Evolutionary conservation across 2,888 invertebrate genomes (phyloP), one percentile per base, ranked within the genome.

Genomic region (Hirtodrosophila confusa): DNA sequence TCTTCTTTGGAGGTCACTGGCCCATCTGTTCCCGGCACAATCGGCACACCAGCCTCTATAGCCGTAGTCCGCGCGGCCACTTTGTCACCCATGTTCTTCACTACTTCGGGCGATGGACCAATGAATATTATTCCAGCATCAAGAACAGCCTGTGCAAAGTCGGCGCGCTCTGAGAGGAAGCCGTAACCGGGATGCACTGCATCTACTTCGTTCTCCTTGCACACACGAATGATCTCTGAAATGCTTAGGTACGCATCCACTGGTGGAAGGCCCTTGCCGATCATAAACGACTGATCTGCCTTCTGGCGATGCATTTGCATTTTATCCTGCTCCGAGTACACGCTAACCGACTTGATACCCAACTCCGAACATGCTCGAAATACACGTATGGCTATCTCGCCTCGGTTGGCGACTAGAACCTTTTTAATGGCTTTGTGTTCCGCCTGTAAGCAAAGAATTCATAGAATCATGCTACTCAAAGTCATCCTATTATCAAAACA

Each of bases 51-150:
- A 57, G 98, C 97, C 87, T 94, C 96, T 78, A 98, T 98, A 23
- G 99, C 99, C 4, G 98, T 97, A 91, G 95, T 94, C 89, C 99
- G 94, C 0, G 99, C 99, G 48, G 98, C 98, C 0, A 99, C 98
- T 92, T 99, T 99, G 92, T 99, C 99, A 44, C 99, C 99, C 99
- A 99, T 99, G 91, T 97, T 95, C 76, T 96, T 95, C 6, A 99
- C 98, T 31, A 99, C 98, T 67, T 93, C 93, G 0, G 99, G 97
- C 1, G 95, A 94, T 0, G 99, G 99, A 0, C 99, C 99, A 89
- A 99, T 97, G 92, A 99, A 99, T 37, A 96, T 93, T 45, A 99
- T 94, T 0, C 97, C 98, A n/a, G 97, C 96, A 91, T 98, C 95
- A 58, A 95, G 93, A 75, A 98, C 95, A 0, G 99, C 97, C 90